These are phyloP conservation scores for Perizoma flavofasciatum DNA, from an alignment of 2,888 invertebrate species.

Conservation along the genomic window DNA sequence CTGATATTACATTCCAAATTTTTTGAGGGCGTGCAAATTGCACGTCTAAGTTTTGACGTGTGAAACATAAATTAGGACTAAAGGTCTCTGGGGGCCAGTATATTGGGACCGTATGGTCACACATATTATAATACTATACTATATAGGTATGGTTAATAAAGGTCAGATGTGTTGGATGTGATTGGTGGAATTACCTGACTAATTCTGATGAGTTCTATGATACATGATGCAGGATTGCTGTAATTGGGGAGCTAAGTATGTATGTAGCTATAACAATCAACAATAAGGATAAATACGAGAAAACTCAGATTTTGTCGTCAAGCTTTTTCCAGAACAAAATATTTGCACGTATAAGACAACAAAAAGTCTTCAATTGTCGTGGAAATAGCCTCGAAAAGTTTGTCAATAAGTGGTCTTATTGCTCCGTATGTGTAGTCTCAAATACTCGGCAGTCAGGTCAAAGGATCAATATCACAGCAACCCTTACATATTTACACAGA, in stretches of 20 bases:
- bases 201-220: background rate
- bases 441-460: slow-evolving; percentile 10
- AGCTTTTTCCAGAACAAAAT: too few species aligned
- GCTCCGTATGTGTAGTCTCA: background rate
- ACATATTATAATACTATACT: too few species aligned
- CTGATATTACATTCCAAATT: slow-evolving; percentile 34
- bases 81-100: too few species aligned
- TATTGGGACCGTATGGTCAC: too few species aligned
- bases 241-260: too few species aligned
- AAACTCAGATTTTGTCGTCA: too few species aligned
- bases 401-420: background rate
- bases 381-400: too few species aligned
- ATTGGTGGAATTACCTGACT: background rate
- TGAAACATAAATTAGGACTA: slow-evolving; percentile 28
- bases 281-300: too few species aligned
- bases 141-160: background rate
- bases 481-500: slow-evolving; percentile 30
- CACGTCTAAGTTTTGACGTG: slow-evolving; percentile 29
- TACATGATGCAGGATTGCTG: too few species aligned
- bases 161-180: background rate
- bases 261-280: too few species aligned
- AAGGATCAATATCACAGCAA: slow-evolving; percentile 17
- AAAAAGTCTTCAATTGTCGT: too few species aligned
- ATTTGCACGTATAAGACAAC: too few species aligned
- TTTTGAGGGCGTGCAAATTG: slow-evolving; percentile 33